These are phyloP conservation scores for Gambusia yucatana DNA, from an alignment of 2,797 vertebrate species.

Conservation along the genomic window DNA sequence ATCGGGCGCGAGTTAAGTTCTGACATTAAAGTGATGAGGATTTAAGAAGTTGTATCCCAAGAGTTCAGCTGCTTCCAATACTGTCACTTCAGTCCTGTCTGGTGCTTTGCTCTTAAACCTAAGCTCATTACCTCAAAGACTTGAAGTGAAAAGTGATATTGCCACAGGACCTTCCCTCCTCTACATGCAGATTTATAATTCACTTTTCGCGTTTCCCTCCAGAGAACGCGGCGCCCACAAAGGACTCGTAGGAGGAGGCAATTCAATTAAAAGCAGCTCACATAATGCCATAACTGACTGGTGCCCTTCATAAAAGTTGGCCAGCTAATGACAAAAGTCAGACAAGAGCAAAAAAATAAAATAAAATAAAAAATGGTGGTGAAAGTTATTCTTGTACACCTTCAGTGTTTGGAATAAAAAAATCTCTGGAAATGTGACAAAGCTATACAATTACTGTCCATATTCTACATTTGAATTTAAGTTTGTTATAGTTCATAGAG, in stretches of 20 bases:
- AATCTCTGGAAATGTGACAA: not conserved
- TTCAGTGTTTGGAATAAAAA: not conserved
- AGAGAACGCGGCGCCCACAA: constrained; percentile 50
- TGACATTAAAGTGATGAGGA: constrained; percentile 76
- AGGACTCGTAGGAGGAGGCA: constrained; percentile 54
- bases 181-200: constrained; percentile 72
- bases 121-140: constrained; percentile 82
- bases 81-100: constrained; percentile 59
- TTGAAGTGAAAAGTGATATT: constrained; percentile 75
- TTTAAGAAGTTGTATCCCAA: constrained; percentile 77
- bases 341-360: not conserved
- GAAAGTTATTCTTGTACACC: not conserved
- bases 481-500: not conserved
- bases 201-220: constrained; percentile 70
- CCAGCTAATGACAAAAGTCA: constrained; percentile 42
- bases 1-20: constrained; percentile 65
- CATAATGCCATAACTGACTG: constrained; percentile 56
- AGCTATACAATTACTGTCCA: not conserved
- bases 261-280: constrained; percentile 75
- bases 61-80: constrained; percentile 64
- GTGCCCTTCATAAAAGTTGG: constrained; percentile 60
- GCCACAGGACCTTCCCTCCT: constrained; percentile 68
- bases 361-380: not conserved
- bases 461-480: not conserved
- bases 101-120: constrained; percentile 68